Evolutionary conservation across 2,797 vertebrate species (phyloP), one percentile per base, ranked within the genome.

Genomic region (Threskiornis aethiopicus): DNA sequence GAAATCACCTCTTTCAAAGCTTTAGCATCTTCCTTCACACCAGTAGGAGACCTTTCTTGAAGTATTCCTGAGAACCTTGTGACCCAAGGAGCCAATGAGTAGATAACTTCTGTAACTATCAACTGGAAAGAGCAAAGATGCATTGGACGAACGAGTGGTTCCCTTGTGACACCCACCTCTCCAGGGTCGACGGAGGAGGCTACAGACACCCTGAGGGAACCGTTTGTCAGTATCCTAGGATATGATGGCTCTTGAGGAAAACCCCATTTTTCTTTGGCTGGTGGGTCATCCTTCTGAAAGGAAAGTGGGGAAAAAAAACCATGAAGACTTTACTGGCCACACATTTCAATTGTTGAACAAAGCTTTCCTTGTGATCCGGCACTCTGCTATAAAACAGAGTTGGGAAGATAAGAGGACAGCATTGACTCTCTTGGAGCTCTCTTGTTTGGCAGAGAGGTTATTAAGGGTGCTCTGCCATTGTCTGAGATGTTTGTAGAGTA

Each of bases 121-220:
- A 57, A 1, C 16, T 52, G 42, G 37, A 58, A 71, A 54, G 54
- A 88, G 16, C 26, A 54, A 85, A 78, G 70, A 49, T 3, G 2
- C 3, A 1, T 17, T 9, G 17, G 31, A 58, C 14, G 16, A 44
- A 37, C 0, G 0, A 52, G 57, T 41, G 17, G 10, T 54, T 87
- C 49, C 39, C n/a, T 41, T 64, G 5, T 54, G 52, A 52, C 31
- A 59, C 4, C 8, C 25, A 22, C 6, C 3, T 79, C 21, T 79
- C 39, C 8, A 6, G 58, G 35, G n/a, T 46, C 25, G 49, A 13
- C 24, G n/a, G 73, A 29, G 16, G 9, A 71, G 21, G 54, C 58
- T 64, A 31, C 29, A 25, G 25, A 26, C 9, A 7, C 14, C 16
- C 10, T 3, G 6, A 31, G 57, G 44, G 35, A 64, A 57, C 16